These are phyloP conservation scores for Spisula solida DNA, from an alignment of 2,888 invertebrate species.

Conservation along the genomic window DNA sequence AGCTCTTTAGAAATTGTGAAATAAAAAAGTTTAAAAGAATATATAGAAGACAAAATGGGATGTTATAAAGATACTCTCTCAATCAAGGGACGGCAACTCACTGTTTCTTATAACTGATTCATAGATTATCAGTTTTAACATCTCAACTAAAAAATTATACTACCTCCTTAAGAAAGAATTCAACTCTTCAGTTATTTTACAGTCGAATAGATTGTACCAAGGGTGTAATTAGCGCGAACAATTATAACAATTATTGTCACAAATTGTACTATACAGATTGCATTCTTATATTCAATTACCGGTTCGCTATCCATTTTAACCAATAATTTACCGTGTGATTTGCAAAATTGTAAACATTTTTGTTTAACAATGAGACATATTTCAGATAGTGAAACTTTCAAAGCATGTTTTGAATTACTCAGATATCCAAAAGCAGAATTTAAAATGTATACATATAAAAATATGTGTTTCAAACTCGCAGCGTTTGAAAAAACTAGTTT, in stretches of 20 bases:
- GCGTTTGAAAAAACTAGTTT: no score
- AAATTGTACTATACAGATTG: slow-evolving; percentile 9
- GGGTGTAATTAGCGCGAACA: neutral
- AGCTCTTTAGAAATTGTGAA: no score
- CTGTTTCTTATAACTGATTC: neutral
- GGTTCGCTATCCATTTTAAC: slow-evolving; percentile 29
- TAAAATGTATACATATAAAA: neutral
- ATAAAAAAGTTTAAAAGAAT: no score
- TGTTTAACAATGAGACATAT: neutral
- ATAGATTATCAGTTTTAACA: neutral
- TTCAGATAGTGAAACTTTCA: neutral
- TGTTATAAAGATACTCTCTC: no score
- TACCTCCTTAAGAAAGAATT: neutral
- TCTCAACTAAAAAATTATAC: neutral
- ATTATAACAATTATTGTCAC: neutral
- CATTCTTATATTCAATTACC: slow-evolving; percentile 51
- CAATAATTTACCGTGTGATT: slow-evolving; percentile 18
- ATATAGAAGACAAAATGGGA: no score
- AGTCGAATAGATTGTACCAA: neutral
- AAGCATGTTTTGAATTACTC: neutral
- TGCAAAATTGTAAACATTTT: slow-evolving; percentile 12
- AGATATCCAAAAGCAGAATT: neutral
- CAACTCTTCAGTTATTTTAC: neutral
- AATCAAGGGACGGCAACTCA: neutral
- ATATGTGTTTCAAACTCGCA: neutral